Conservation (phyloP, 1,140 invertebrate genomes). For the Drosophila pruinosa region DNA sequence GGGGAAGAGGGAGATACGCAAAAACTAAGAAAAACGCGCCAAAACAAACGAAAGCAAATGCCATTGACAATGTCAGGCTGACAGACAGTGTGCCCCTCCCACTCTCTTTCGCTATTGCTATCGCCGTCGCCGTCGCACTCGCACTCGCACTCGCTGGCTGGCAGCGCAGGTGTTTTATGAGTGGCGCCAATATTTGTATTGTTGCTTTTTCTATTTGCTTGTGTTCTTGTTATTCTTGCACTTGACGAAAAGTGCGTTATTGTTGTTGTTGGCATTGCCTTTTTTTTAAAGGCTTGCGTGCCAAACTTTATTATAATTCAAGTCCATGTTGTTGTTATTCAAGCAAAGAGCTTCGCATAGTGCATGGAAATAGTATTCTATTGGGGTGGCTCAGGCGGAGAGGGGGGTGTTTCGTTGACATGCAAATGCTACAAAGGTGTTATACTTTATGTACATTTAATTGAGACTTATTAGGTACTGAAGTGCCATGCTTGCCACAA, state of each 20-base stretch:
- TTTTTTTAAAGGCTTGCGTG: constrained; percentile 68
- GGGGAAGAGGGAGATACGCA: neutral
- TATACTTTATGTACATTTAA: constrained; percentile 81
- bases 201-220: constrained; percentile 25
- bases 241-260: constrained; percentile 31
- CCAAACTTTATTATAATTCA: constrained; percentile 37
- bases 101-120: neutral
- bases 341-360: constrained; percentile 11
- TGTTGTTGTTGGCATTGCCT: constrained; percentile 29
- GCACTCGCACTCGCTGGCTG: neutral
- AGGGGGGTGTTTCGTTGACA: constrained; percentile 39
- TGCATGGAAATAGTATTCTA: constrained; percentile 42
- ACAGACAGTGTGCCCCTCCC: constrained; percentile 39
- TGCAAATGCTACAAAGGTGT: constrained; percentile 78
- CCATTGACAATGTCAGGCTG: constrained; percentile 70
- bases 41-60: constrained; percentile 44
- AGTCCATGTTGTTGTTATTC: neutral
- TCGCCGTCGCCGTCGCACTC: neutral
- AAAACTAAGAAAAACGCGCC: constrained; percentile 37
- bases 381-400: constrained; percentile 8
- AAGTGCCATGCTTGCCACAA: constrained; percentile 39
- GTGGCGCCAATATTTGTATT: constrained; percentile 54
- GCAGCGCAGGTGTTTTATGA: constrained; percentile 60
- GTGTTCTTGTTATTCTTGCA: constrained; percentile 45
- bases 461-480: constrained; percentile 77